Evolutionary conservation across 2,113 vertebrate genomes (phyloP).

Genomic region (Octodon degus): DNA sequence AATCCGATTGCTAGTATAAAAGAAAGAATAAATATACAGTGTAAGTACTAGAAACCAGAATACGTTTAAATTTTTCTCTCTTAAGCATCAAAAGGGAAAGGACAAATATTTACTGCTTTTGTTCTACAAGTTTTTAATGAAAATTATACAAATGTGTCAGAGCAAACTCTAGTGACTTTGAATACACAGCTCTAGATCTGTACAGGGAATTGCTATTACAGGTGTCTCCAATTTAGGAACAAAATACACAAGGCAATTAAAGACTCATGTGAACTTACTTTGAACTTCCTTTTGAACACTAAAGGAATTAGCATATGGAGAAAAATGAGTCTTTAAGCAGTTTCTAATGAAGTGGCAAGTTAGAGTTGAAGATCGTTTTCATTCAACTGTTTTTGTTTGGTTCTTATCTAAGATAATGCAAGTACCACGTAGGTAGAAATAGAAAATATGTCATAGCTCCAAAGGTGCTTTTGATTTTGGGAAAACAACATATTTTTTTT

Average conservation of each 20-base stretch:
- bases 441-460: constrained; percentile 36
- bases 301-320: constrained; percentile 23
- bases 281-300: constrained; percentile 57
- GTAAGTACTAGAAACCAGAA: constrained; percentile 23
- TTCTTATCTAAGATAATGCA: constrained; percentile 45
- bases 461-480: constrained; percentile 9
- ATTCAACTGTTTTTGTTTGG: constrained; percentile 55
- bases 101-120: neutral
- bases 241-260: constrained; percentile 51
- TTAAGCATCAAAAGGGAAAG: constrained; percentile 54
- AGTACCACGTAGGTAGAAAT: constrained; percentile 20
- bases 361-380: constrained; percentile 36
- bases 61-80: constrained; percentile 16
- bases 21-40: constrained; percentile 29
- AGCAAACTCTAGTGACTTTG: constrained; percentile 27
- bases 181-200: constrained; percentile 25
- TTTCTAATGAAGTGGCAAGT: constrained; percentile 34
- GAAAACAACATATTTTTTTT: constrained; percentile 33
- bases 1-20: constrained; percentile 33
- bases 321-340: constrained; percentile 14
- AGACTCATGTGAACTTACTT: constrained; percentile 58
- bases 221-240: constrained; percentile 48
- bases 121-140: constrained; percentile 58
- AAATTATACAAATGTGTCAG: constrained; percentile 12
- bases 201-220: constrained; percentile 34